Percentiles rank a stretch among this genome's conserved stretches.
Conservation (phyloP, 2,113 vertebrate species). For the Cathartes aura region DNA sequence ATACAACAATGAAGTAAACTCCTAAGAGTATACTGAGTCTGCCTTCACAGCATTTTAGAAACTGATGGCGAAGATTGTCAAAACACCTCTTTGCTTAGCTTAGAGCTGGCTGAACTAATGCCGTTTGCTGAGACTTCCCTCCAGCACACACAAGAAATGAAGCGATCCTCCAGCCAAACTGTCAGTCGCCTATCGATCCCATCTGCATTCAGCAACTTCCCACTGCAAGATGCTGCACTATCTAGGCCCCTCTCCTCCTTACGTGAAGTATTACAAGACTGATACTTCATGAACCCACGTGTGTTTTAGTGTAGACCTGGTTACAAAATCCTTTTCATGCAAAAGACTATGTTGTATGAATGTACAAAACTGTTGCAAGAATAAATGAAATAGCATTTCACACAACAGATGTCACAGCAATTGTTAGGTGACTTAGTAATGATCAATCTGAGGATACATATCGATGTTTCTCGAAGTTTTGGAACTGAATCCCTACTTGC, state of each 20-base stretch:
- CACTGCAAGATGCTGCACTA: background rate
- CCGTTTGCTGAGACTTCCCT: background rate
- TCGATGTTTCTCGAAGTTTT: fast-evolving
- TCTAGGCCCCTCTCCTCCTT: background rate
- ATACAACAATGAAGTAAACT: background rate
- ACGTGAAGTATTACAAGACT: background rate
- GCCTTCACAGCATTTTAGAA: background rate
- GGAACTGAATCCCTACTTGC: background rate
- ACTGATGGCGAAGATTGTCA: background rate
- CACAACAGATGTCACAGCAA: background rate
- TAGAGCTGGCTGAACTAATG: background rate
- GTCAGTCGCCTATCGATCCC: background rate
- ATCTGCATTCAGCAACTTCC: background rate
- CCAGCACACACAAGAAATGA: background rate
- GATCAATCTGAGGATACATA: background rate
- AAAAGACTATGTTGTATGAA: background rate
- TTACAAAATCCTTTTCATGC: background rate
- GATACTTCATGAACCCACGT: background rate
- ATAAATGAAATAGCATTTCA: background rate
- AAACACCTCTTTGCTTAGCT: background rate
- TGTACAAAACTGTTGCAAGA: background rate
- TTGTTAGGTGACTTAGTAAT: background rate
- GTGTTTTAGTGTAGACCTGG: background rate
- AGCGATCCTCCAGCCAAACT: background rate
- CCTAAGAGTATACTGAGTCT: fast-evolving